These are phyloP conservation scores for Leptinotarsa texana DNA, from an alignment of 1,140 invertebrate species.

Conservation along the genomic window DNA sequence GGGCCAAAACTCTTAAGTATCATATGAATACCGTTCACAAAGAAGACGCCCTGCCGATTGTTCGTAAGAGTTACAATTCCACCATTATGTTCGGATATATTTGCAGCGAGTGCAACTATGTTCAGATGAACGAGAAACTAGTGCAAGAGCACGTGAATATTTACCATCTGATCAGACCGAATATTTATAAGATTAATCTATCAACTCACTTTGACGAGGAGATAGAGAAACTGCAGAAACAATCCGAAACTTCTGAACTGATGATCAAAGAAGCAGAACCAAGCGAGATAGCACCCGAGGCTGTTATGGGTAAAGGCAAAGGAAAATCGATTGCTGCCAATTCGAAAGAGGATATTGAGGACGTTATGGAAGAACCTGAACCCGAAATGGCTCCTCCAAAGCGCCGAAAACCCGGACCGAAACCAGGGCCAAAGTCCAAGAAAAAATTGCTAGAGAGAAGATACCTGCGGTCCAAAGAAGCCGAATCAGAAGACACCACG, in stretches of 20 bases:
- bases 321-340: not conserved
- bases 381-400: constrained; percentile 9
- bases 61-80: constrained; percentile 28
- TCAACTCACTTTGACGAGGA: constrained; percentile 31
- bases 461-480: not conserved
- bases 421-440: constrained; percentile 29
- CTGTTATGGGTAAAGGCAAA: not conserved
- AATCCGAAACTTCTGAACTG: not conserved
- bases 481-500: not conserved
- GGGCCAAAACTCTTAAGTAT: constrained; percentile 55
- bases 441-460: constrained; percentile 13
- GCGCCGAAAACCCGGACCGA: constrained; percentile 27
- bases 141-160: constrained; percentile 64
- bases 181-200: constrained; percentile 40
- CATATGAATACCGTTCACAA: constrained; percentile 51
- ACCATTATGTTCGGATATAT: constrained; percentile 65
- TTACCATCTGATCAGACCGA: constrained; percentile 32
- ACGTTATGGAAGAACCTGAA: not conserved
- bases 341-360: not conserved
- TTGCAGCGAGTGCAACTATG: constrained; percentile 69
- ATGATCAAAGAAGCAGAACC: not conserved
- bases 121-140: constrained; percentile 65
- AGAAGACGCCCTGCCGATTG: constrained; percentile 28
- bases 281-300: not conserved
- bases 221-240: constrained; percentile 1